These are phyloP conservation scores for Hetaerina americana DNA, from an alignment of 1,140 invertebrate genomes.

Conservation along the genomic window DNA sequence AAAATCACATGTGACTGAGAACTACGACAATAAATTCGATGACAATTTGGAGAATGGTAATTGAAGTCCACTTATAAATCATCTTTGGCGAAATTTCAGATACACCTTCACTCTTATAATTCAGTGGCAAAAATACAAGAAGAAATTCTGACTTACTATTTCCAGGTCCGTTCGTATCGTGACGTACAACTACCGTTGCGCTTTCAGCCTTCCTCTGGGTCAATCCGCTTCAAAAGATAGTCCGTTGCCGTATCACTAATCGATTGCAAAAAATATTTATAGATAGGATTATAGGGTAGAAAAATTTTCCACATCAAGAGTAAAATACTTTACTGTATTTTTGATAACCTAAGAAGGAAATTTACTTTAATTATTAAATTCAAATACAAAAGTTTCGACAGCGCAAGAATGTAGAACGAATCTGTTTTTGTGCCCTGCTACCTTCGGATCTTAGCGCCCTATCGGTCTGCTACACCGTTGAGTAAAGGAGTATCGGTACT, in stretches of 20 bases:
- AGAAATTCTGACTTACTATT: too few relatives aligned
- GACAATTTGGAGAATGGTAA: too few relatives aligned
- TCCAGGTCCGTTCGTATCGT: background rate
- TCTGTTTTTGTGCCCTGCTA: background rate
- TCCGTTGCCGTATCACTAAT: background rate
- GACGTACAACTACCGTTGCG: background rate
- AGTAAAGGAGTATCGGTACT: background rate
- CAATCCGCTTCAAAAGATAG: background rate
- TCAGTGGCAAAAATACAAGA: too few relatives aligned
- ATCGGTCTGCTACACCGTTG: background rate
- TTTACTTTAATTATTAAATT: background rate
- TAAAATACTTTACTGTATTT: background rate
- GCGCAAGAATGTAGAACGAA: background rate
- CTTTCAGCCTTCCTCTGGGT: background rate
- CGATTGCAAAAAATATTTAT: background rate
- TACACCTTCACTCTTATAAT: too few relatives aligned
- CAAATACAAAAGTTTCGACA: background rate
- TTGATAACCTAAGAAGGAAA: background rate
- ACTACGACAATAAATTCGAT: too few relatives aligned
- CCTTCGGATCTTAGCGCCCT: background rate
- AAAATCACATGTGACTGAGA: too few relatives aligned
- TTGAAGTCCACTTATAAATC: too few relatives aligned
- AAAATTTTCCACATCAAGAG: background rate
- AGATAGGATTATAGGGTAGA: background rate
- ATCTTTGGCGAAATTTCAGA: too few relatives aligned